Percentiles rank a stretch among this genome's conserved stretches.
phyloP scores from a whole-genome alignment of 2,113 vertebrate species.

The Crotalus horridus region DNA sequence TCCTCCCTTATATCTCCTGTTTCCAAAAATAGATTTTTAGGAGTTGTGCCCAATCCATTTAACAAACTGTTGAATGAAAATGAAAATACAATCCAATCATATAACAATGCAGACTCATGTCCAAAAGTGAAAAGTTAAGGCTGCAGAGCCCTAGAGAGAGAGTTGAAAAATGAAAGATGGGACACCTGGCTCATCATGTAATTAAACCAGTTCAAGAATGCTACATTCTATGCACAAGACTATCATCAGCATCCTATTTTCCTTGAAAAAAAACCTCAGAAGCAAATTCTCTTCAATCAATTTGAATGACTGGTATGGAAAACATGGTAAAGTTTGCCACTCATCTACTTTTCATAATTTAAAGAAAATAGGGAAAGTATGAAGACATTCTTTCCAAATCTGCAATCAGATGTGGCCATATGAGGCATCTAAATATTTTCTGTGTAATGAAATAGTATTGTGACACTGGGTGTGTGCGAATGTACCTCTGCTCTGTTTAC shows the following conservation, averaged over 20 bases:
- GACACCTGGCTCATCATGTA: not conserved
- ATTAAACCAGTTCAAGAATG: not conserved
- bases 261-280: not conserved
- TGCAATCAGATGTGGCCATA: not conserved
- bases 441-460: not conserved
- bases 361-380: not conserved
- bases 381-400: not conserved
- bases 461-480: not conserved
- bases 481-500: not conserved
- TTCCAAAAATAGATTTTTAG: not conserved
- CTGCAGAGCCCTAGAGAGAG: not conserved
- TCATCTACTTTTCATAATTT: not conserved
- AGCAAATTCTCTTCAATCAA: not conserved
- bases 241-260: not conserved
- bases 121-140: not conserved
- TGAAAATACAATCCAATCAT: not conserved
- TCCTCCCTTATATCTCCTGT: not conserved
- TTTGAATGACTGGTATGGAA: not conserved
- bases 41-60: not conserved
- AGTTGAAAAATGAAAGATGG: not conserved
- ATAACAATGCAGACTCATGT: not conserved
- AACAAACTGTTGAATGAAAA: not conserved
- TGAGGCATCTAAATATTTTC: not conserved
- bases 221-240: not conserved
- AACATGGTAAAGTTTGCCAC: not conserved